Evolutionary conservation across 2,797 vertebrate species (phyloP), one percentile per base, ranked within the genome.

Genomic region (Dendrocincla fuliginosa): DNA sequence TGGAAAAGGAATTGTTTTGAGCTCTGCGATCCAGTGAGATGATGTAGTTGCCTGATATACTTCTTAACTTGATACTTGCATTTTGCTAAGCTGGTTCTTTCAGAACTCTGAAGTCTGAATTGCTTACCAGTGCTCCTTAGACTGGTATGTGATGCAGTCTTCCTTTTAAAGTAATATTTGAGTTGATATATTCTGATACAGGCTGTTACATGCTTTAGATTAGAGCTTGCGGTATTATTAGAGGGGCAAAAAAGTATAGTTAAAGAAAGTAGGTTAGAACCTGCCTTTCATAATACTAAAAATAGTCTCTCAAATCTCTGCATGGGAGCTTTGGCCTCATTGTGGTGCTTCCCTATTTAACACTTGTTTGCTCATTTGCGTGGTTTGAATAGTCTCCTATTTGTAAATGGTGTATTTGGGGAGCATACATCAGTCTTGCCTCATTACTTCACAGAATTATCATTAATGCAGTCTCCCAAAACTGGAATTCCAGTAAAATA

Each of bases 1-100:
- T 96, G 79, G 89, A 95, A 96, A 91, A 96, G 92, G 93, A 95
- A 92, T 93, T 95, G 95, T 96, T 96, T 92, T 67, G 82, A 91
- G 42, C 47, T 65, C 47, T 94, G 70, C 95, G 16, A 49, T 94
- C 95, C 95, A 89, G 4, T 78, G 73, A 85, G 87, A 65, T 96
- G 92, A 95, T 85, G 92, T 81, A 85, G 65, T 91, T 92, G 73
- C 95, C 35, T 61, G 92, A 96, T 96, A 95, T 96, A 84, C 89
- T 93, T 84, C 47, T 95, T 92, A 94, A 91, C 90, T 91, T 89
- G 90, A 83, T 96, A 73, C 73, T 87, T 96, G 32, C 13, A 52
- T 93, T 97, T 96, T 92, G 76, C 73, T 81, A 93, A 91, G 79
- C 47, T 92, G 33, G 24, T 93, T 90, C 68, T 83, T 89, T 70